Conservation (phyloP, 2,888 invertebrate genomes). For the Clanis bilineata region DNA sequence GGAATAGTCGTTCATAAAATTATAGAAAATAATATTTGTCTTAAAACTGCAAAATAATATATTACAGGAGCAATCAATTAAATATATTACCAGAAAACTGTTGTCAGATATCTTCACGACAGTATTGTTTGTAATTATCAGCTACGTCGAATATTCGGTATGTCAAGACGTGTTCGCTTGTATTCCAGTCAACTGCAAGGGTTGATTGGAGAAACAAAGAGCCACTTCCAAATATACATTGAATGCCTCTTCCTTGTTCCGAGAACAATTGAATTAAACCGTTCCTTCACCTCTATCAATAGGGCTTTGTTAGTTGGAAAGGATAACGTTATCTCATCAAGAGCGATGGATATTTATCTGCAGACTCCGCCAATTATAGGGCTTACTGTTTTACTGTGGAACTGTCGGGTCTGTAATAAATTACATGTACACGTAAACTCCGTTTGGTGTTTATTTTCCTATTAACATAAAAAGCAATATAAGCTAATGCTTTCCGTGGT, state of each 20-base stretch:
- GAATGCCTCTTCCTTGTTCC: background rate
- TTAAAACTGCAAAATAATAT: too few relatives aligned
- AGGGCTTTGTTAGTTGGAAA: background rate
- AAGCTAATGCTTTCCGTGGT: too few relatives aligned
- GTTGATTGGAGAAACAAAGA: slow-evolving; percentile 7
- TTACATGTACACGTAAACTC: background rate
- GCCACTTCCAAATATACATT: slow-evolving; percentile 7
- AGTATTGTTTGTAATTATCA: background rate
- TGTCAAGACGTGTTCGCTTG: background rate
- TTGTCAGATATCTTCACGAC: too few relatives aligned
- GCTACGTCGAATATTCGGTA: background rate
- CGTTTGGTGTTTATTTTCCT: too few relatives aligned
- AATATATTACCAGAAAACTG: too few relatives aligned
- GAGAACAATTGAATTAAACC: slow-evolving; percentile 7
- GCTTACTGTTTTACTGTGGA: background rate
- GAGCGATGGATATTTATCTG: background rate
- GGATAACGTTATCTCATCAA: slow-evolving; percentile 5
- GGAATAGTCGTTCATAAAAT: too few relatives aligned
- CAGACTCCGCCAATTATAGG: background rate
- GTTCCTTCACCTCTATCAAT: background rate
- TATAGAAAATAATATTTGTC: too few relatives aligned
- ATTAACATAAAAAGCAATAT: too few relatives aligned
- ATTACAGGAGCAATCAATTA: too few relatives aligned
- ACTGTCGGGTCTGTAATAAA: background rate
- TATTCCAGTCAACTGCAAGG: background rate